Evolutionary conservation across 2,888 invertebrate species (phyloP).

Genomic region (Lucinisca nassula): DNA sequence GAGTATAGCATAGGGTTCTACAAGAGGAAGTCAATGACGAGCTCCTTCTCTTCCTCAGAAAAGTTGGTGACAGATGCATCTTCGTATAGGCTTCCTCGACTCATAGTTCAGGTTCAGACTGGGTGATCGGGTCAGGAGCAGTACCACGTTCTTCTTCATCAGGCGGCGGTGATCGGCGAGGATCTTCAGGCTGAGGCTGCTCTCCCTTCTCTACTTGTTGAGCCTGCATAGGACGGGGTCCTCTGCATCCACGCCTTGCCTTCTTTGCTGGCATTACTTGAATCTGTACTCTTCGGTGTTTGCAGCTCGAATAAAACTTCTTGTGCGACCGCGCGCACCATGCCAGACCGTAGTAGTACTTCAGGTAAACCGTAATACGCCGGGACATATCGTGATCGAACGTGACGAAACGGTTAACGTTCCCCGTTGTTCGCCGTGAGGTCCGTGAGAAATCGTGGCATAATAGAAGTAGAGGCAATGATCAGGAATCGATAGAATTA

Average conservation of each 20-base stretch:
- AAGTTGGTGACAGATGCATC: slow-evolving; percentile 17
- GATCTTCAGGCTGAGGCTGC: background rate
- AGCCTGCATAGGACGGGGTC: background rate
- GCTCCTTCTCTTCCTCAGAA: slow-evolving; percentile 23
- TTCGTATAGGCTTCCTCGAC: background rate
- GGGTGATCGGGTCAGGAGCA: slow-evolving; percentile 10
- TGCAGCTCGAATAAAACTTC: too few relatives aligned
- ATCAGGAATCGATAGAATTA: too few relatives aligned
- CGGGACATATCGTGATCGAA: background rate
- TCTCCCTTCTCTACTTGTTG: background rate
- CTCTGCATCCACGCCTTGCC: background rate
- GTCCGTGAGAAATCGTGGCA: background rate
- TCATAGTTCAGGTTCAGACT: background rate
- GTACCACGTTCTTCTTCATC: slow-evolving; percentile 26
- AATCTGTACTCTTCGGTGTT: too few relatives aligned
- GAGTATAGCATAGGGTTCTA: slow-evolving; percentile 25
- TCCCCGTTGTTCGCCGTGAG: background rate
- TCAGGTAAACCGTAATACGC: slow-evolving; percentile 6
- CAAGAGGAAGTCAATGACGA: slow-evolving; percentile 16
- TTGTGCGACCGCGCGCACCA: too few relatives aligned
- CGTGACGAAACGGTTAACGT: background rate
- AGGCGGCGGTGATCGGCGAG: slow-evolving; percentile 12
- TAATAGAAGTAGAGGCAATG: too few relatives aligned
- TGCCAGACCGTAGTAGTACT: too few relatives aligned
- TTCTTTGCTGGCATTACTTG: too few relatives aligned